Evolutionary conservation across 2,797 vertebrate species (phyloP), one percentile per base, ranked within the genome.

Genomic region (Scolopax rusticola): DNA sequence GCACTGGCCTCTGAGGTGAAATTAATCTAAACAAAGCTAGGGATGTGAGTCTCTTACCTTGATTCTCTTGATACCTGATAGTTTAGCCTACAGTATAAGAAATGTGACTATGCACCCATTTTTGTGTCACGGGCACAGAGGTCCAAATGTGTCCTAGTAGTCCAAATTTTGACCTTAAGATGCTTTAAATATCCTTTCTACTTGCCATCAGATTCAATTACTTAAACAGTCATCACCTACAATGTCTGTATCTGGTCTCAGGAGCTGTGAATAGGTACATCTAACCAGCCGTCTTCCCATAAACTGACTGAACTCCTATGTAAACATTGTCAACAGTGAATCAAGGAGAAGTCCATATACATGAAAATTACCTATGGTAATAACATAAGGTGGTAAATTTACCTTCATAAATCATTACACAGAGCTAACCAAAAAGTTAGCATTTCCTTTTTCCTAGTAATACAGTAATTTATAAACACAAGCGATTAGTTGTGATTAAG

Each of bases 361-460:
- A 38, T 33, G 20, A 67, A 80, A 68, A 84, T 81, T 33, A 25
- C n/a, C 23, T 3, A n/a, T 24, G 11, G 8, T 84, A 68, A 45
- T 64, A 57, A 67, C 53, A 38, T 3, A 6, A 17, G 2, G 23
- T 36, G 19, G 7, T n/a, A 60, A 70, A 90, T 84, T 70, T 59
- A 67, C 12, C 16, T 73, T 90, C 32, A 64, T 45, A 65, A 86
- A 59, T 67, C 24, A 61, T 43, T 78, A 73, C 21, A 64, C 8
- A 59, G 32, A 40, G 6, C 6, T 79, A 32, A 0, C 0, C 8
- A 10, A 61, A 82, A 69, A 83, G 6, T 50, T 63, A 73, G 0
- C 2, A 47, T 77, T 87, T 81, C 8, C 17, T 71, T 89, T 43
- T 64, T 32, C 61, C 61, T 20, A 43, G 40, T 64, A 64, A 32